phyloP scores from a whole-genome alignment of 1,140 invertebrate species.

The Drosophila erecta region DNA sequence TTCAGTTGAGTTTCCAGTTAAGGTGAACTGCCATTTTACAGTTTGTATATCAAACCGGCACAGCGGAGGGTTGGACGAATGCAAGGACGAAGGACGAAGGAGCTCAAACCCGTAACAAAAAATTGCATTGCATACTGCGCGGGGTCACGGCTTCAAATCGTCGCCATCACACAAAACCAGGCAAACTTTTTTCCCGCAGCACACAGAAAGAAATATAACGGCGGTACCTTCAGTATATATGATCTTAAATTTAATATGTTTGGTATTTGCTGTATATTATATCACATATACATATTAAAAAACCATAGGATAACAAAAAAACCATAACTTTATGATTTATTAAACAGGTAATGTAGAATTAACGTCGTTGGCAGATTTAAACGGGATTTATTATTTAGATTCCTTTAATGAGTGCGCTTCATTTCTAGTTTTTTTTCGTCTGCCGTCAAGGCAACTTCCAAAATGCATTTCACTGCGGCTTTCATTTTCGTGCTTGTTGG shows the following conservation, averaged over 20 bases:
- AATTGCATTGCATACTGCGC: conserved; percentile 46
- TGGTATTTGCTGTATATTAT: too few species aligned
- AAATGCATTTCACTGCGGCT: conserved; percentile 78
- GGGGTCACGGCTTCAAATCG: conserved; percentile 76
- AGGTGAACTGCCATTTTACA: conserved; percentile 78
- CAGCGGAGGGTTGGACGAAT: conserved; percentile 18
- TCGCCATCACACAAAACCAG: conserved; percentile 62
- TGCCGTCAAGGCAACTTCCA: conserved; percentile 56
- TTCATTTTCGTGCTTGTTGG: conserved; percentile 74
- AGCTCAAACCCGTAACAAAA: conserved; percentile 21
- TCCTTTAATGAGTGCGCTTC: conserved; percentile 4
- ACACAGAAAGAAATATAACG: conserved; percentile 2
- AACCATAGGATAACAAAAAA: too few species aligned
- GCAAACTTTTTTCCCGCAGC: conserved; percentile 51
- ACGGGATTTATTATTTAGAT: too few species aligned
- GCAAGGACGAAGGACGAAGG: background rate
- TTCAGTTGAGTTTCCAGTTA: conserved; percentile 65
- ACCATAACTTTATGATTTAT: too few species aligned
- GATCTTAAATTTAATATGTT: too few species aligned
- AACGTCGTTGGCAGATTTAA: too few species aligned
- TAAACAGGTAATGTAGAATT: too few species aligned
- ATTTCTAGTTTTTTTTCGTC: conserved; percentile 20
- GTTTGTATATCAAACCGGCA: conserved; percentile 74
- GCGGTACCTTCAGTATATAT: too few species aligned
- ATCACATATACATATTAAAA: too few species aligned